phyloP scores from a whole-genome alignment of 2,113 vertebrate genomes.

The Dipodomys merriami region DNA sequence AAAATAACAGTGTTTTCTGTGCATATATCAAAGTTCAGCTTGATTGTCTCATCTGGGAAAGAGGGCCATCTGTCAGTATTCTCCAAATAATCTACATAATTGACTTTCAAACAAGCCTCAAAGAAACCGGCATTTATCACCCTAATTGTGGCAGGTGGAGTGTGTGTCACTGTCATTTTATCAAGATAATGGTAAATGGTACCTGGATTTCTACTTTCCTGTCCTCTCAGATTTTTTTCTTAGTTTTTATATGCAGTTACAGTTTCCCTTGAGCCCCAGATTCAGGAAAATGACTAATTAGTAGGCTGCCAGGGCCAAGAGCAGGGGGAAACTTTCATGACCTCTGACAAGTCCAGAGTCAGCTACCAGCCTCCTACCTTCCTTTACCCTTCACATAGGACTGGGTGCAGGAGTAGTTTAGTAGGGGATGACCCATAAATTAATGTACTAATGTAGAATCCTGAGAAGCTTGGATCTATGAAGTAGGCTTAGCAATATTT shows the following conservation, averaged over 20 bases:
- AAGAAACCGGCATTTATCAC: conserved; percentile 88
- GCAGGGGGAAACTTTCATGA: background rate
- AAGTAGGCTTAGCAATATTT: background rate
- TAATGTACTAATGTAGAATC: background rate
- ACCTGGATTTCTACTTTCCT: conserved; percentile 76
- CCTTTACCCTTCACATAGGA: background rate
- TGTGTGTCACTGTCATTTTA: conserved; percentile 84
- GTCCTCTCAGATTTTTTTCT: conserved; percentile 72
- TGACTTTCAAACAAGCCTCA: conserved; percentile 89
- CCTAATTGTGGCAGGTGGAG: conserved; percentile 87
- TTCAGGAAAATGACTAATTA: conserved; percentile 43
- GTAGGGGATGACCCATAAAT: background rate
- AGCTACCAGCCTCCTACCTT: background rate
- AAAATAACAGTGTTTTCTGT: conserved; percentile 86
- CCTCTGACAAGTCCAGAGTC: background rate
- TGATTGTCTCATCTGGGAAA: conserved; percentile 86
- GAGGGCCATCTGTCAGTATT: conserved; percentile 89
- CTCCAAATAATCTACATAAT: conserved; percentile 90
- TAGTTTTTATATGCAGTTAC: conserved; percentile 45
- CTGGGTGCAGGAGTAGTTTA: background rate
- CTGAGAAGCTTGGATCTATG: background rate
- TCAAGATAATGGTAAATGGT: conserved; percentile 84
- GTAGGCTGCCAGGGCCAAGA: background rate
- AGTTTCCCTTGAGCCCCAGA: conserved; percentile 2
- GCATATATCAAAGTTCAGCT: conserved; percentile 87